Conservation (phyloP, 2,113 vertebrate species). For the Turnix velox region DNA sequence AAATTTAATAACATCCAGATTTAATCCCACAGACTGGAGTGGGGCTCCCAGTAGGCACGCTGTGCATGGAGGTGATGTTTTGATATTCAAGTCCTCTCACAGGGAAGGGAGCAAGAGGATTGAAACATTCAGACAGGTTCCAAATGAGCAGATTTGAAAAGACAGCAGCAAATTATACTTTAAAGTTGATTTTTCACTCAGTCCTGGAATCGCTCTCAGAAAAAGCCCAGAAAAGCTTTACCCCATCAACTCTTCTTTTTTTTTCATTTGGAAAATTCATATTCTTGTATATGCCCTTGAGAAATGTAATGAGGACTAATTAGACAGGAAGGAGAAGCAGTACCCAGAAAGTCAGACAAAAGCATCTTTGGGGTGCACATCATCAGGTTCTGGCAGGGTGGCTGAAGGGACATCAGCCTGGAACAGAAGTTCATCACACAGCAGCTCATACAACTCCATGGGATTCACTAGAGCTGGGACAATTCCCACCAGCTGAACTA, state of each 20-base stretch:
- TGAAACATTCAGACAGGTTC: slow-evolving; percentile 30
- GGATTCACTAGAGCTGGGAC: neutral
- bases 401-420: neutral
- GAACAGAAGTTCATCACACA: neutral
- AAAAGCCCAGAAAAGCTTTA: neutral
- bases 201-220: neutral
- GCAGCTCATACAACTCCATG: neutral
- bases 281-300: neutral
- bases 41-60: slow-evolving; percentile 36
- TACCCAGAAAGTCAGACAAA: neutral
- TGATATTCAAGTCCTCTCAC: slow-evolving; percentile 41
- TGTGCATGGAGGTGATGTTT: neutral
- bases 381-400: neutral
- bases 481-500: neutral
- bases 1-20: slow-evolving; percentile 66
- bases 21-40: slow-evolving; percentile 29
- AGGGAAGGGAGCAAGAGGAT: slow-evolving; percentile 23
- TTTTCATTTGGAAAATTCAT: neutral
- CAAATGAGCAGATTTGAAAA: slow-evolving; percentile 29
- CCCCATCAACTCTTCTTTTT: accelerated
- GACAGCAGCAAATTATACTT: neutral
- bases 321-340: neutral
- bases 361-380: neutral
- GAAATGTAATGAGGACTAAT: neutral
- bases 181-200: slow-evolving; percentile 4